phyloP scores from a whole-genome alignment of 2,113 vertebrate species.

The Notothenia coriiceps region DNA sequence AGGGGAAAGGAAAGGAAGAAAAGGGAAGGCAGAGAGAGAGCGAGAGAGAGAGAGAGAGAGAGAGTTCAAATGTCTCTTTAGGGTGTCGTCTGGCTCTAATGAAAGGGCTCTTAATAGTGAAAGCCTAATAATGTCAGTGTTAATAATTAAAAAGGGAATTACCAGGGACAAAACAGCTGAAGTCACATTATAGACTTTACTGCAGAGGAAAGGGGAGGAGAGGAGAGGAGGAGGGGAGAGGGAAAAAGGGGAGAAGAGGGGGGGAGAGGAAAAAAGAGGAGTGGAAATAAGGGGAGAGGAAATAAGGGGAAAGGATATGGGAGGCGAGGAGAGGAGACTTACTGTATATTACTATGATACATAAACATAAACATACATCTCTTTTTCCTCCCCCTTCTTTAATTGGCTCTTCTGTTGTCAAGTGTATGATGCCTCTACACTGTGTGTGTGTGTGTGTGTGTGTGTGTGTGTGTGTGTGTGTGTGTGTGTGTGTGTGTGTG shows the following conservation, averaged over 20 bases:
- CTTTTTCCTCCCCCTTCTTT: constrained; percentile 43
- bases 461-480: constrained; percentile 35
- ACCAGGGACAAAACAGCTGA: constrained; percentile 87
- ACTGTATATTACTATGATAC: constrained; percentile 39
- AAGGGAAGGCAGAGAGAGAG: background rate
- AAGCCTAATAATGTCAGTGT: constrained; percentile 92
- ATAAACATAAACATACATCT: constrained; percentile 58
- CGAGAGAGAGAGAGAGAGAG: background rate
- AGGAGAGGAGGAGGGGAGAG: constrained; percentile 42
- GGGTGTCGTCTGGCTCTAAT: constrained; percentile 69
- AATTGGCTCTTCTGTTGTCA: constrained; percentile 71
- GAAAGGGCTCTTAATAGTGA: constrained; percentile 89
- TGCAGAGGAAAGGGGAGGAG: constrained; percentile 79
- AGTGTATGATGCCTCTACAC: constrained; percentile 52
- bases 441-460: constrained; percentile 16
- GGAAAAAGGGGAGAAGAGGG: constrained; percentile 35
- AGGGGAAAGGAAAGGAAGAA: constrained; percentile 3
- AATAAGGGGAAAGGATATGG: constrained; percentile 14
- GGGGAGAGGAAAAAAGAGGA: constrained; percentile 13
- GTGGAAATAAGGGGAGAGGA: constrained; percentile 57
- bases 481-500: constrained; percentile 30
- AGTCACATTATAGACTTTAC: constrained; percentile 82
- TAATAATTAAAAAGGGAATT: constrained; percentile 95
- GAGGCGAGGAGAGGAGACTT: constrained; percentile 49
- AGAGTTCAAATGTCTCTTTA: constrained; percentile 64